These are phyloP conservation scores for Nasonia oneida DNA, from an alignment of 2,888 invertebrate species.

Conservation along the genomic window DNA sequence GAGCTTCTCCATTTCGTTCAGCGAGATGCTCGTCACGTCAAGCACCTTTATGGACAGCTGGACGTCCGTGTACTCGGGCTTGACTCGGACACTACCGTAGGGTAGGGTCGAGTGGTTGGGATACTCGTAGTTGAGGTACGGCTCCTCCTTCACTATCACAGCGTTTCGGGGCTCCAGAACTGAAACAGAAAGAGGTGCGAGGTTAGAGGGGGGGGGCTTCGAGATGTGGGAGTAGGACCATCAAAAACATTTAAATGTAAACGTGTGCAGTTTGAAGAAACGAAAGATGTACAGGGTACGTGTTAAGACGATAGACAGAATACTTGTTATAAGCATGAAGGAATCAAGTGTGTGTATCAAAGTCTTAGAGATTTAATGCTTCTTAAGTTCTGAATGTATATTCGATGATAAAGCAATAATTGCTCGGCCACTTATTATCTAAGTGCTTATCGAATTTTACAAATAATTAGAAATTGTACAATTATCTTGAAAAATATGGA, in stretches of 20 bases:
- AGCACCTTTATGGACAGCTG: conserved; percentile 53
- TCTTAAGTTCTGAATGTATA: conserved; percentile 21
- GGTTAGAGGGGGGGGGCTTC: neutral
- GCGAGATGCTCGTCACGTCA: conserved; percentile 59
- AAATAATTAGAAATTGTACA: neutral
- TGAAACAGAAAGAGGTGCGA: conserved; percentile 40
- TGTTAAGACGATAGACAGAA: conserved; percentile 47
- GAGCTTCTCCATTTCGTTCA: conserved; percentile 57
- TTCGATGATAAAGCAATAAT: neutral
- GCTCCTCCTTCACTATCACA: conserved; percentile 44
- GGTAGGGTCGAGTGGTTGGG: neutral
- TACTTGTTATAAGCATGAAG: conserved; percentile 50
- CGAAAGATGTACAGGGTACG: conserved; percentile 22
- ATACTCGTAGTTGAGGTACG: conserved; percentile 16
- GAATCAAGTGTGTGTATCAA: conserved; percentile 28
- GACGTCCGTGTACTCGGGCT: conserved; percentile 19
- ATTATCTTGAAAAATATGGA: neutral
- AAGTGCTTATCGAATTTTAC: neutral
- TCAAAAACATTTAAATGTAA: conserved; percentile 52
- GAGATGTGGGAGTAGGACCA: conserved; percentile 10
- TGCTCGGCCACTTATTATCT: neutral
- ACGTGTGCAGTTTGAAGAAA: conserved; percentile 45
- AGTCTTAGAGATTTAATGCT: conserved; percentile 28
- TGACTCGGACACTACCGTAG: neutral
- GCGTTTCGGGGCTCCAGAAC: conserved; percentile 24